Evolutionary conservation across 2,888 invertebrate species (phyloP).

Genomic region (Trissolcus japonicus): DNA sequence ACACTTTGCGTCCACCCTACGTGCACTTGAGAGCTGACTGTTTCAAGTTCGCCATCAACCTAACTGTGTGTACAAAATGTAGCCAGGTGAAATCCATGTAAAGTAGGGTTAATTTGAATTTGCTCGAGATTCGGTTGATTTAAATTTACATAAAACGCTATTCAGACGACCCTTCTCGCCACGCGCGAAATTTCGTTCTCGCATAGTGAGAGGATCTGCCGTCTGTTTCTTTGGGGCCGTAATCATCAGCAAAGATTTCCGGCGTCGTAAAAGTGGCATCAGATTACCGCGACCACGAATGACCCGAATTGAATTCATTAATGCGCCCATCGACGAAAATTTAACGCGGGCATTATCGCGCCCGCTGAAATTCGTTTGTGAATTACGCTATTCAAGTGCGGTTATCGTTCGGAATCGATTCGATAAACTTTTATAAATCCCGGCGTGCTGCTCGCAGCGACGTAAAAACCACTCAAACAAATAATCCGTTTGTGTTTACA

Average conservation of each 20-base stretch:
- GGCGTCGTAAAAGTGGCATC: conserved; percentile 9
- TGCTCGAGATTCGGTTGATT: conserved; percentile 51
- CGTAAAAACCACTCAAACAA: conserved; percentile 18
- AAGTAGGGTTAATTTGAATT: conserved; percentile 51
- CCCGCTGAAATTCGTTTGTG: conserved; percentile 18
- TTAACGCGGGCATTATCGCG: conserved; percentile 6
- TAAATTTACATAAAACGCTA: conserved; percentile 51
- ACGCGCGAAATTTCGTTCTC: conserved; percentile 29
- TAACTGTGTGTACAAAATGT: conserved; percentile 40
- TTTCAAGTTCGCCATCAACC: conserved; percentile 14
- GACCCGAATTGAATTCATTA: conserved; percentile 6
- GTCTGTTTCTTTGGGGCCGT: conserved; percentile 27
- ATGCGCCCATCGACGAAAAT: conserved; percentile 9
- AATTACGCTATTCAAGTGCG: conserved; percentile 1
- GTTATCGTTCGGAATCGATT: conserved; percentile 3
- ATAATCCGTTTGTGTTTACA: conserved; percentile 31
- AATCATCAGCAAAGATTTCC: conserved; percentile 21
- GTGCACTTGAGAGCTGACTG: not conserved
- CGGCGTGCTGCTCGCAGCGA: conserved; percentile 10
- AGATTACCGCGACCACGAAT: conserved; percentile 3
- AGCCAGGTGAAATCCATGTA: conserved; percentile 45
- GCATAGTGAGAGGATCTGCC: not conserved
- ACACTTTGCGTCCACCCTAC: conserved; percentile 16
- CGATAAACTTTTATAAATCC: conserved; percentile 10
- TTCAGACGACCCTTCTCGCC: conserved; percentile 39